Evolutionary conservation across 1,140 invertebrate genomes (phyloP).

Genomic region (Microplitis demolitor): DNA sequence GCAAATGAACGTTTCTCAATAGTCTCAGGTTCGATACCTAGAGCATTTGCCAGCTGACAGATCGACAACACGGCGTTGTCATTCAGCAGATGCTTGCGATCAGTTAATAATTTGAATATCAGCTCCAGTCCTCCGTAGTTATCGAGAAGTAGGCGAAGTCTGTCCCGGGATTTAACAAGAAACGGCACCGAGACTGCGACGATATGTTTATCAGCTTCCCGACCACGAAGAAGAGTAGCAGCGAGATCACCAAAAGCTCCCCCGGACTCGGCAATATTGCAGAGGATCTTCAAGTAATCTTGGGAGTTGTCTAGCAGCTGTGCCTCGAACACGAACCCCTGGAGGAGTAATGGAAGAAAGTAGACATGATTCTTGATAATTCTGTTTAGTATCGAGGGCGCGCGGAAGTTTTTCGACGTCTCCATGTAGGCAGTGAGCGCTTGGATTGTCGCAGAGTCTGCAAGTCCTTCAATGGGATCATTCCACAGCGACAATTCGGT

Average conservation of each 20-base stretch:
- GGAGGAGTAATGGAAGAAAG: slow-evolving; percentile 50
- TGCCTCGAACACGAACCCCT: slow-evolving; percentile 53
- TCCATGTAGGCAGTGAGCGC: slow-evolving; percentile 50
- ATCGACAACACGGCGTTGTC: slow-evolving; percentile 52
- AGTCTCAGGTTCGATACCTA: slow-evolving; percentile 42
- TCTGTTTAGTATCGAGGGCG: slow-evolving; percentile 42
- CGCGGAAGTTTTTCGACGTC: slow-evolving; percentile 40
- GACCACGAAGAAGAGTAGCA: slow-evolving; percentile 43
- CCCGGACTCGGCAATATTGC: slow-evolving; percentile 43
- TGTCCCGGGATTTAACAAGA: slow-evolving; percentile 43
- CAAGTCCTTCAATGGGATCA: slow-evolving; percentile 46
- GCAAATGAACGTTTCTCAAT: slow-evolving; percentile 24
- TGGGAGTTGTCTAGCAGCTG: slow-evolving; percentile 44
- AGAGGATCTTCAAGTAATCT: slow-evolving; percentile 40
- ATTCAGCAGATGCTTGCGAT: slow-evolving; percentile 41
- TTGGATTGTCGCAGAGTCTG: slow-evolving; percentile 47
- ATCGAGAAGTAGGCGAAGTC: slow-evolving; percentile 41
- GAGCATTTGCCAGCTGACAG: slow-evolving; percentile 42
- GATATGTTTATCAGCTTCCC: slow-evolving; percentile 43
- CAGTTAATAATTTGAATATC: slow-evolving; percentile 45
- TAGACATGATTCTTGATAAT: slow-evolving; percentile 50
- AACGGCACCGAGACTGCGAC: slow-evolving; percentile 56
- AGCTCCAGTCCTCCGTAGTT: slow-evolving; percentile 46
- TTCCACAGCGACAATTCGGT: slow-evolving; percentile 41
- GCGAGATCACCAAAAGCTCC: slow-evolving; percentile 49